Evolutionary conservation across 2,797 vertebrate species (phyloP), one percentile per base, ranked within the genome.

Genomic region (Lutra lutra): DNA sequence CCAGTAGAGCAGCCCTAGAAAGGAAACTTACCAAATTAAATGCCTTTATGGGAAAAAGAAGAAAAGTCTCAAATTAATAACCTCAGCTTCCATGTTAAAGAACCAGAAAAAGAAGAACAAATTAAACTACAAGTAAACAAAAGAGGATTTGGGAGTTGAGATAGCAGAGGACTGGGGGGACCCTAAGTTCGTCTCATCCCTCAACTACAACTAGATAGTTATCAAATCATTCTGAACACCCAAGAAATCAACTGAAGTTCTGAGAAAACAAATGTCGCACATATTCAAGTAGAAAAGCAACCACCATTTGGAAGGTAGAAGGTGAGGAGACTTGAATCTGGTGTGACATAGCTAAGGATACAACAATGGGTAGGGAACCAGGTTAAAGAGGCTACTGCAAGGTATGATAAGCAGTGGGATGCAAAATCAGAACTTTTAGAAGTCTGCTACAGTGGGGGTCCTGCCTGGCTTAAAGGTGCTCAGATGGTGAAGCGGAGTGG

Each of bases 41-140:
- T 29, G 75, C 32, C 25, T 88, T 6, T 51, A 38, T 91, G 85
- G 85, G 40, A n/a, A 84, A 91, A 93, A 75, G 23, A 84, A 68
- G 38, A 35, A 82, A 70, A 80, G 46, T 89, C 48, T 92, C 73
- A 78, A 95, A 85, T 64, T 91, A 89, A 68, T 40, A 40, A 75
- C 70, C 54, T 80, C 40, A 54, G 38, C 27, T 86, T 85, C 66
- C 54, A 62, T 11, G 1, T 79, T 94, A 89, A 79, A 68, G 73
- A 90, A 75, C 46, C 73, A 84, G 60, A n/a, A 62, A 83, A 56
- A 93, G 6, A 85, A 79, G 27, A 82, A 23, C 48, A 88, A 96
- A 79, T 89, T 40, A 86, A 58, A 79, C 48, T 64, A 56, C 92
- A 94, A 82, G 38, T 58, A 73, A 84, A 21, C 62, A 89, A 20